Evolutionary conservation across 2,113 vertebrate genomes (phyloP).

Genomic region (Benitochromis conjunctus): DNA sequence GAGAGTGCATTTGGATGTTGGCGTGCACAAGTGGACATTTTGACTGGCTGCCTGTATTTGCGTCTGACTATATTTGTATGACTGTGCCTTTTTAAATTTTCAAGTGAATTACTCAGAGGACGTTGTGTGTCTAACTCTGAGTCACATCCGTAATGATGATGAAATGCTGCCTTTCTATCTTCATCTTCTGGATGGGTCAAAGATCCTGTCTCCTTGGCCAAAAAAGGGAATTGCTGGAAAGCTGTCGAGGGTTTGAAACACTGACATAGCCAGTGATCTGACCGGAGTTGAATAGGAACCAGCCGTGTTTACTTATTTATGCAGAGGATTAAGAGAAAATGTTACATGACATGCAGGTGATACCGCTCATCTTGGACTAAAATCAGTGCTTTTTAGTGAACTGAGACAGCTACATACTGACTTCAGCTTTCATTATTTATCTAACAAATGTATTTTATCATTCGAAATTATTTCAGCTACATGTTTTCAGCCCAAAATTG

Average conservation of each 20-base stretch:
- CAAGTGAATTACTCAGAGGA: constrained; percentile 31
- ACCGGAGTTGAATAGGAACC: neutral
- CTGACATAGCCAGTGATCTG: neutral
- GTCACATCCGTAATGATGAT: constrained; percentile 21
- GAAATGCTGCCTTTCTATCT: constrained; percentile 4
- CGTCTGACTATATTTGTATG: constrained; percentile 12
- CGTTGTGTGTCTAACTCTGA: constrained; percentile 36
- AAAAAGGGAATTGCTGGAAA: neutral
- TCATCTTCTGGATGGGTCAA: constrained; percentile 32
- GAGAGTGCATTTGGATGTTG: neutral
- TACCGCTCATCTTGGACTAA: neutral
- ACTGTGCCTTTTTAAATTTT: constrained; percentile 18
- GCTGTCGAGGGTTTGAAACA: neutral
- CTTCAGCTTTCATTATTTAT: neutral
- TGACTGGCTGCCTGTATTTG: neutral
- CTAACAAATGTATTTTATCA: neutral
- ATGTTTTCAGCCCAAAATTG: neutral
- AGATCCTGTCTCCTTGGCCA: neutral
- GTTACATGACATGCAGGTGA: constrained; percentile 23
- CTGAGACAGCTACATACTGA: neutral
- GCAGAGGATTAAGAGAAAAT: neutral
- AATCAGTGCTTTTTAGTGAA: neutral
- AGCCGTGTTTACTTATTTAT: neutral
- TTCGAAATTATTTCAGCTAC: fast-evolving
- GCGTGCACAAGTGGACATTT: neutral